A percentile compares a stretch with the other conserved stretches of the same genome.
These are phyloP conservation scores for Calvadosia cruxmelitensis DNA, from an alignment of 30 jellyfish, hydroid and myxozoan species.

Conservation along the genomic window DNA sequence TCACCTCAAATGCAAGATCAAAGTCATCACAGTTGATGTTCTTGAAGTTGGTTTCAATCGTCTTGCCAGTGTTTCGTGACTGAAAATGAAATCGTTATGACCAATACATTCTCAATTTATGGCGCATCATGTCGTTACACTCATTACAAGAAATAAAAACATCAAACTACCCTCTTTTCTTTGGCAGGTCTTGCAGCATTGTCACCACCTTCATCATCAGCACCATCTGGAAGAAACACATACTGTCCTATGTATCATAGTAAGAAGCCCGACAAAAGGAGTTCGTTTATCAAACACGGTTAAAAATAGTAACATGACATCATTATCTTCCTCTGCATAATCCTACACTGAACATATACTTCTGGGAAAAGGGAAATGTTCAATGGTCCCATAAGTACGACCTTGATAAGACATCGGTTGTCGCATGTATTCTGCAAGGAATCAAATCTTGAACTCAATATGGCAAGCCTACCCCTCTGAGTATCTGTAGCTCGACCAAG, in stretches of 20 bases:
- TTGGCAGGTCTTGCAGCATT: not conserved
- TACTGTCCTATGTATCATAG: no score
- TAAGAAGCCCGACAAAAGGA: not conserved
- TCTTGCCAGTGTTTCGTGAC: conserved; percentile 42
- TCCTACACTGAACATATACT: no score
- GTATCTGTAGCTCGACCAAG: conserved; percentile 47
- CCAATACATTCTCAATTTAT: no score
- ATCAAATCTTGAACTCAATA: not conserved
- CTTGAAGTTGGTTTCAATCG: conserved; percentile 54
- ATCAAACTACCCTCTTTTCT: not conserved
- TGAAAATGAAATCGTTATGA: no score
- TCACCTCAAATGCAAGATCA: conserved; percentile 80
- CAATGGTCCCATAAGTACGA: no score
- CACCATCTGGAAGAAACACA: not conserved
- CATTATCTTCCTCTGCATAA: conserved; percentile 12
- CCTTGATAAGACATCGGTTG: no score
- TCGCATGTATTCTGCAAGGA: no score
- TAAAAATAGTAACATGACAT: not conserved
- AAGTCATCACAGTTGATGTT: conserved; percentile 55
- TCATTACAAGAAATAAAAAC: no score
- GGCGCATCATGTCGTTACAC: no score
- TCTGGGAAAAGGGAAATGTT: no score
- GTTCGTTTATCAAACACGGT: not conserved
- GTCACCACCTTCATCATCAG: not conserved
- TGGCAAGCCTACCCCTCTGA: conserved; percentile 4